Evolutionary conservation across 2,113 vertebrate genomes (phyloP), one percentile per base, ranked within the genome.

Genomic region (Cynocephalus volans): DNA sequence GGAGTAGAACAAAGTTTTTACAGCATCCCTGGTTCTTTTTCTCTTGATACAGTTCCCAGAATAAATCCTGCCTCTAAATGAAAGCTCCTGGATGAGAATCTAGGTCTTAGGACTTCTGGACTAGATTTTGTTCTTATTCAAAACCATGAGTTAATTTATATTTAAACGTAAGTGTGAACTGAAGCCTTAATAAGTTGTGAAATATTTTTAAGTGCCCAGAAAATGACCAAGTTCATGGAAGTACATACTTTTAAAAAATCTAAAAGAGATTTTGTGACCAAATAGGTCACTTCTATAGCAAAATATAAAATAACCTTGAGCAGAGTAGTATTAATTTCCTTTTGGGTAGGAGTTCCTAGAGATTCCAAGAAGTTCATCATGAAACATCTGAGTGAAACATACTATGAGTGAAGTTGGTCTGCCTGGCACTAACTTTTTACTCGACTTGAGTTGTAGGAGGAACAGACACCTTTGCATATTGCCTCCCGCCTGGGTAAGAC

Each of bases 391-490:
- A 60, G 36, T 79, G 15, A 67, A 60, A 14, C 41, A 8, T 19
- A 6, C 26, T 48, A 1, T 12, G 2, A 1, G 48, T 31, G 7
- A 95, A 3, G 21, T 23, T n/a, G 28, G 6, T 95, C 85, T 84
- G 50, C 0, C 13, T 28, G 5, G 69, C 6, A 0, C 96, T 99
- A 64, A 99, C 9, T 33, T 36, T 56, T 24, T 8, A 14, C 97
- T 97, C 3, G 62, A 84, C 97, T 98, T 99, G 98, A 98, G 96
- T 98, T 98, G 85, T 98, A 99, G 99, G 99, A 99, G 99, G 99
- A 99, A 97, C 99, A 99, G 99, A 99, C 99, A 1, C 99, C 99
- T 3, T 98, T 99, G 85, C 99, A 99, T 98, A 99, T 99, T 41
- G 99, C 99, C 2, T 99, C 99, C 48, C 99, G 99, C 77, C 97